These are phyloP conservation scores for Temnothorax nylanderi DNA, from an alignment of 1,140 invertebrate species.

Conservation along the genomic window DNA sequence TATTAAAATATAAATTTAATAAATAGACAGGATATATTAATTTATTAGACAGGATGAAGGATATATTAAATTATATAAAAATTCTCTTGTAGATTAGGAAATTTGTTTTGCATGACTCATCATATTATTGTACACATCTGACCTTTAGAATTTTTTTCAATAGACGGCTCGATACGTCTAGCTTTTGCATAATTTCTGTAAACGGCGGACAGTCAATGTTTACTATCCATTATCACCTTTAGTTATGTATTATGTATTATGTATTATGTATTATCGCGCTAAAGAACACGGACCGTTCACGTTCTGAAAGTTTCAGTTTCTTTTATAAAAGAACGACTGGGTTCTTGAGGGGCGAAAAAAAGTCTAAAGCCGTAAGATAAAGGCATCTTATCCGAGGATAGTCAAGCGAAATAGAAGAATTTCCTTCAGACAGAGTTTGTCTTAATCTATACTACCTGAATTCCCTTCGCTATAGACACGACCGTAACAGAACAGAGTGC, in stretches of 20 bases:
- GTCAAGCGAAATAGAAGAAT: neutral
- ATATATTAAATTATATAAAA: neutral
- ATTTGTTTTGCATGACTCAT: neutral
- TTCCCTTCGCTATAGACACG: neutral
- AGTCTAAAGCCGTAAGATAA: neutral
- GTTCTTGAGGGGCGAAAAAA: neutral
- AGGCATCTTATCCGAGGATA: neutral
- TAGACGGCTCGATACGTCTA: neutral
- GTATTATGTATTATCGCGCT: neutral
- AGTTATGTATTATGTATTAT: neutral
- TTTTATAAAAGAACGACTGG: neutral
- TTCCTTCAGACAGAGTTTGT: neutral
- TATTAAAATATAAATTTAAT: neutral
- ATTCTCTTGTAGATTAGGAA: neutral
- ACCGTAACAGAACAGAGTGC: neutral
- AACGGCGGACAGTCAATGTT: neutral
- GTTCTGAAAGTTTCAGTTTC: neutral
- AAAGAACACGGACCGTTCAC: neutral
- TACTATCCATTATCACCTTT: neutral
- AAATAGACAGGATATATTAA: no score
- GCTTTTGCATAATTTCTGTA: slow-evolving; percentile 10
- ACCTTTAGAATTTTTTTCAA: neutral
- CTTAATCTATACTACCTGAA: slow-evolving; percentile 22
- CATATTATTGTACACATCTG: neutral
- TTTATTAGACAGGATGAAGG: no score